A percentile compares a stretch with the other conserved stretches of the same genome.
phyloP scores from a whole-genome alignment of 2,797 vertebrate species.

The Orientallactaga sibirica region DNA sequence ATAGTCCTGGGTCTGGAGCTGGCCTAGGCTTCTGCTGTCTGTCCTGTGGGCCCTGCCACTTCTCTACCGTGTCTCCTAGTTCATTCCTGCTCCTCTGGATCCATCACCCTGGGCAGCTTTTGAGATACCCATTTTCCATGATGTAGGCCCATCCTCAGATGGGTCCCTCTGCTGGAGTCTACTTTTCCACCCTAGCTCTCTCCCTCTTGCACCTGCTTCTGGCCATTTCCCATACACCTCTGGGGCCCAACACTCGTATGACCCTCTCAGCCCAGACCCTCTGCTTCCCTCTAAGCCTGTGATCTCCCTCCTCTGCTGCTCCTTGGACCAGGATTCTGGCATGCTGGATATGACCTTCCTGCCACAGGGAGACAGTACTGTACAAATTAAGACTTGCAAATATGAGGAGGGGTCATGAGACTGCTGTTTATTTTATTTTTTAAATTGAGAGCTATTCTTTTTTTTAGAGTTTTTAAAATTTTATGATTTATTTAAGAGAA shows the following conservation, averaged over 20 bases:
- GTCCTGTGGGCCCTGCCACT: accelerated
- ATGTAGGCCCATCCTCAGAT: accelerated
- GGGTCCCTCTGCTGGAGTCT: no score
- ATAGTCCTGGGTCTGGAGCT: neutral
- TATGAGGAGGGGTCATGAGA: no score
- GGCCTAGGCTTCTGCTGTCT: neutral
- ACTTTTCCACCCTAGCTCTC: no score
- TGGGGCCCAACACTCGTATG: neutral
- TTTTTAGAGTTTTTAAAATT: no score
- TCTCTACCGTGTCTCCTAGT: no score
- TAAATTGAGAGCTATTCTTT: no score
- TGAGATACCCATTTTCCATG: neutral
- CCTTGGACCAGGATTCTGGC: no score
- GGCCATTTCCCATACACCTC: neutral
- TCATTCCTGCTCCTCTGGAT: neutral
- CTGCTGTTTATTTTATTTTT: neutral
- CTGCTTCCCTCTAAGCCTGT: neutral
- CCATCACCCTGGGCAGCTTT: neutral
- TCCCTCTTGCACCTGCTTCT: no score
- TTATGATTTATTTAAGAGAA: no score
- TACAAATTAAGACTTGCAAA: no score
- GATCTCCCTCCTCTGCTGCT: neutral
- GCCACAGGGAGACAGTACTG: neutral
- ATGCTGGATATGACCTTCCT: neutral
- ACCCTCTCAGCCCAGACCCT: no score